phyloP scores from a whole-genome alignment of 2,888 invertebrate genomes.

The Nomada goodeniana region DNA sequence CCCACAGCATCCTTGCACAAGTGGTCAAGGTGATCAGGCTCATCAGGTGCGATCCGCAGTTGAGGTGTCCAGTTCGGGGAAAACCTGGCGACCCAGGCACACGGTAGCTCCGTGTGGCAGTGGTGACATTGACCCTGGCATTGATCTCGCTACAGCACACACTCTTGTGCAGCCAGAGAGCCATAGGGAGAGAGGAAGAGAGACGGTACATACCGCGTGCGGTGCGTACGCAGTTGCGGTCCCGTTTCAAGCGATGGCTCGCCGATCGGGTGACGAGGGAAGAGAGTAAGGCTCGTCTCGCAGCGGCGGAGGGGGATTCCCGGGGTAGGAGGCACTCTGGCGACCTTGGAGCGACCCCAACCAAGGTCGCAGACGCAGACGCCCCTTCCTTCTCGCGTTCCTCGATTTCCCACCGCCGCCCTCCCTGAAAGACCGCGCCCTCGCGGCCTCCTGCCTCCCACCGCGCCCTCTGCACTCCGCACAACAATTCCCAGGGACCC shows the following conservation, averaged over 20 bases:
- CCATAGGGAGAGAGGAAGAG: background rate
- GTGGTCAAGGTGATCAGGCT: constrained; percentile 16
- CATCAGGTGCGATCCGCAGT: background rate
- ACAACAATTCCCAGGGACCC: background rate
- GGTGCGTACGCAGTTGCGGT: constrained; percentile 61
- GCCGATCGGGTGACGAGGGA: constrained; percentile 59
- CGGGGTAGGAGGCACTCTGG: constrained; percentile 46
- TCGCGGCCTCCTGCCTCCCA: constrained; percentile 40
- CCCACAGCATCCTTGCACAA: background rate
- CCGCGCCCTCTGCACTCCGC: constrained; percentile 18
- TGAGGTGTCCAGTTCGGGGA: constrained; percentile 35
- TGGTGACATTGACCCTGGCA: constrained; percentile 83
- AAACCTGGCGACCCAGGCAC: constrained; percentile 36
- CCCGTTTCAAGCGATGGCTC: constrained; percentile 58
- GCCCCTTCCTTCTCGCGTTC: constrained; percentile 56
- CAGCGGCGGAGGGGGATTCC: constrained; percentile 58
- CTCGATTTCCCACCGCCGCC: constrained; percentile 52
- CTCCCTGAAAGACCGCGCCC: constrained; percentile 48
- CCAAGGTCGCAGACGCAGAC: constrained; percentile 70
- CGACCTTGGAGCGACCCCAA: constrained; percentile 70
- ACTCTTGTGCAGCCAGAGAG: background rate
- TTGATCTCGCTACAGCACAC: constrained; percentile 74
- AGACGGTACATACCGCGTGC: constrained; percentile 26
- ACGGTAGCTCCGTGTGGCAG: constrained; percentile 24
- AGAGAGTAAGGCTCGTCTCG: constrained; percentile 61